These are phyloP conservation scores for Papilio polytes DNA, from an alignment of 1,140 invertebrate species.

Conservation along the genomic window DNA sequence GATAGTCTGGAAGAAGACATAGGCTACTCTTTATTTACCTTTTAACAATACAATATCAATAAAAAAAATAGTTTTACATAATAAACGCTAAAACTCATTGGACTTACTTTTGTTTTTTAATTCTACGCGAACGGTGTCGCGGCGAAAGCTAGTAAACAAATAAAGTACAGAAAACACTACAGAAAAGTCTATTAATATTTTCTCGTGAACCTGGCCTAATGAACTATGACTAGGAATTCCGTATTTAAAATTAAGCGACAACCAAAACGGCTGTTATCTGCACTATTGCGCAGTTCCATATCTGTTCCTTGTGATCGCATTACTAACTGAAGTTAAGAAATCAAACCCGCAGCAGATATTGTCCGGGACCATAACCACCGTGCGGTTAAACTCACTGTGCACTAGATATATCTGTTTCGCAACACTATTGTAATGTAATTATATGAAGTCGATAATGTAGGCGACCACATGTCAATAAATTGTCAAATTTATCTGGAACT, in stretches of 20 bases:
- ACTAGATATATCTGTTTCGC: conserved; percentile 60
- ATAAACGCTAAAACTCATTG: no score
- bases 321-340: conserved; percentile 68
- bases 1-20: no score
- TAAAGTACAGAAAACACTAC: no score
- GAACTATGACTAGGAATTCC: no score
- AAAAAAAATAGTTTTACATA: no score
- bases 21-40: background rate
- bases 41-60: no score
- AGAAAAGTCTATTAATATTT: no score
- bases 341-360: conserved; percentile 54
- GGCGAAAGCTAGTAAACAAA: no score
- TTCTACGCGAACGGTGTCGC: no score
- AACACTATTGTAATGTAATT: conserved; percentile 52
- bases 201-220: no score
- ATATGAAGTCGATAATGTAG: conserved; percentile 45
- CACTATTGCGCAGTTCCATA: conserved; percentile 51
- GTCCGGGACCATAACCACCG: conserved; percentile 49
- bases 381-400: conserved; percentile 64
- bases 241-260: background rate
- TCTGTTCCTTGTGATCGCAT: conserved; percentile 63
- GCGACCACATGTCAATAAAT: conserved; percentile 40
- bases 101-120: no score
- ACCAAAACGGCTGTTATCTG: background rate
- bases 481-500: conserved; percentile 44